These are phyloP conservation scores for Alexandromys fortis DNA, from an alignment of 2,113 vertebrate genomes.

Conservation along the genomic window DNA sequence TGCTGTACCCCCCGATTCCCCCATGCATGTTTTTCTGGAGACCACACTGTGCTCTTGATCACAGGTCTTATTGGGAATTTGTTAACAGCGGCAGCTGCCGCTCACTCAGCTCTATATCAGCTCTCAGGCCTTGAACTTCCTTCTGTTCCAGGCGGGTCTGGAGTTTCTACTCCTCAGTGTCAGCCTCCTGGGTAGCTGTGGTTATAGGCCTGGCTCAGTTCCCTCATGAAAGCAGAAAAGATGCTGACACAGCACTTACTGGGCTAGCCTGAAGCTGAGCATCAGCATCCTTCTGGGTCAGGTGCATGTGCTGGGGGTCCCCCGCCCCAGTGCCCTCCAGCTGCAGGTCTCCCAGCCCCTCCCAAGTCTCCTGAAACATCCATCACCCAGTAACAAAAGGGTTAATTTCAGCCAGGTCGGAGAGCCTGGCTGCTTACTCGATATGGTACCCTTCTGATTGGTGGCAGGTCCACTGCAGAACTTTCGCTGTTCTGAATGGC, in stretches of 20 bases:
- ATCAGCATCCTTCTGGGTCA: neutral
- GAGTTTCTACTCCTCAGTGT: too few relatives aligned
- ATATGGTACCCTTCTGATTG: neutral
- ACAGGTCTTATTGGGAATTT: neutral
- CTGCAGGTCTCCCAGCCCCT: neutral
- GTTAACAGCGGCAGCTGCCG: neutral
- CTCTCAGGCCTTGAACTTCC: neutral
- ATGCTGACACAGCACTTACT: neutral
- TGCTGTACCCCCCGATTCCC: neutral
- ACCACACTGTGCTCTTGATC: neutral
- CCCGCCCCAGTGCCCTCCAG: neutral
- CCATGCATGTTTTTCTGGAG: neutral
- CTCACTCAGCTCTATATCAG: neutral
- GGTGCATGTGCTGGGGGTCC: neutral
- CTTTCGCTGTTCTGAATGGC: neutral
- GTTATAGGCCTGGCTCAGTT: neutral
- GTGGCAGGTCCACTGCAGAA: neutral
- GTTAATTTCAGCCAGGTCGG: neutral
- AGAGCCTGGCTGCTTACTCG: too few relatives aligned
- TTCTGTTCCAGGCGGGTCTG: neutral
- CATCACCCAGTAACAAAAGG: neutral
- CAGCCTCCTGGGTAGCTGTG: neutral
- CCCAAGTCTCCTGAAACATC: neutral
- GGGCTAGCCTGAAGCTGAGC: neutral
- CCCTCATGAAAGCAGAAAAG: neutral